A percentile compares a stretch with the other conserved stretches of the same genome.
These are phyloP conservation scores for Cordilura impudica DNA, from an alignment of 2,888 invertebrate genomes.

Conservation along the genomic window DNA sequence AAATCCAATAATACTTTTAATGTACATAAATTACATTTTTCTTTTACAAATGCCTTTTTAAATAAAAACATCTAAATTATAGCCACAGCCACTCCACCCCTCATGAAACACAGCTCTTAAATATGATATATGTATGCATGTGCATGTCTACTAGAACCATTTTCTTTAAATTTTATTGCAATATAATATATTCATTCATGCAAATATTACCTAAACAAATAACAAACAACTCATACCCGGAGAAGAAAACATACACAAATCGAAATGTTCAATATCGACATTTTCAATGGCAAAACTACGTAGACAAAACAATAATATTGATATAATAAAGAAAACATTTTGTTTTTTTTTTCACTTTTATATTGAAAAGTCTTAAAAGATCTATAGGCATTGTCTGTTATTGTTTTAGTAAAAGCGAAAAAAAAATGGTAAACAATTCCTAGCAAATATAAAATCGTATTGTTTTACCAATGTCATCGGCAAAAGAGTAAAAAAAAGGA, in stretches of 20 bases:
- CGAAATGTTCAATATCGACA: neutral
- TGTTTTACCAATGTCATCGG: neutral
- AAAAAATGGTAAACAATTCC: neutral
- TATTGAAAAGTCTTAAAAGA: neutral
- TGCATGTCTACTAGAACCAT: too few species aligned
- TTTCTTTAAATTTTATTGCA: too few species aligned
- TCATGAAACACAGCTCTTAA: too few species aligned
- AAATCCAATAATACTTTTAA: too few species aligned
- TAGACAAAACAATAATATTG: conserved; percentile 40
- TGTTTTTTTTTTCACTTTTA: too few species aligned
- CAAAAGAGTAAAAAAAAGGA: neutral
- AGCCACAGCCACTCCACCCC: too few species aligned
- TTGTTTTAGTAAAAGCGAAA: neutral
- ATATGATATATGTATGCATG: too few species aligned
- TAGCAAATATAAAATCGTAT: conserved; percentile 19
- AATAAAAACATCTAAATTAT: too few species aligned
- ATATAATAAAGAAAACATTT: neutral
- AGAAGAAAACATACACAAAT: neutral
- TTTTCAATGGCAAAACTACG: conserved; percentile 6
- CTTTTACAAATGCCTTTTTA: conserved; percentile 40
- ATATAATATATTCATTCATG: conserved; percentile 53
- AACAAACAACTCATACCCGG: conserved; percentile 46
- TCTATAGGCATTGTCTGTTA: neutral
- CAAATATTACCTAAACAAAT: conserved; percentile 56
- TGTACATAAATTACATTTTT: too few species aligned